phyloP scores from a whole-genome alignment of 2,888 invertebrate genomes.

The Tuta absoluta region DNA sequence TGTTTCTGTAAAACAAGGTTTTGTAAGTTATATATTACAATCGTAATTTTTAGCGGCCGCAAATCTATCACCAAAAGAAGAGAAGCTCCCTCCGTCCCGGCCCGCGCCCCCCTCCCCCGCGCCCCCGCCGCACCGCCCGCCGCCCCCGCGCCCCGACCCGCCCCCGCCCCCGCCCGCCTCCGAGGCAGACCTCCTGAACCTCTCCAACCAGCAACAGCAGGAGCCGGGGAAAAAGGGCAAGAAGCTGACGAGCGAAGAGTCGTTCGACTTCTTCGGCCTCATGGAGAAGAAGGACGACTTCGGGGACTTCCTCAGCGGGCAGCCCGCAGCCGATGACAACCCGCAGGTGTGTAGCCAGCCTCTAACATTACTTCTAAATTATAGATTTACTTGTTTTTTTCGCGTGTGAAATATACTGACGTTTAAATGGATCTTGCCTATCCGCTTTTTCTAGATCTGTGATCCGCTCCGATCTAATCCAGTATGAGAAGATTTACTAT shows the following conservation, averaged over 20 bases:
- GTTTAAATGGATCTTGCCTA: no score
- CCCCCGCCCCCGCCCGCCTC: constrained; percentile 29
- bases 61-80: constrained; percentile 54
- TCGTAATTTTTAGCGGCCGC: constrained; percentile 56
- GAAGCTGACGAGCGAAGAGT: constrained; percentile 69
- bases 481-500: no score
- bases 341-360: constrained; percentile 46
- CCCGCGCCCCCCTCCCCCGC: constrained; percentile 49
- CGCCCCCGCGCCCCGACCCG: constrained; percentile 36
- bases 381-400: no score
- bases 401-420: no score
- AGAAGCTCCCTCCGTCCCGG: constrained; percentile 53
- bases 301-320: constrained; percentile 72
- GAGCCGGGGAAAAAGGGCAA: constrained; percentile 45
- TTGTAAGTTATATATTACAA: no score
- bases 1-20: no score
- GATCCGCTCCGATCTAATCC: no score
- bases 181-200: constrained; percentile 61
- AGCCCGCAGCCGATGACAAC: constrained; percentile 44
- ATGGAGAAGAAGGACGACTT: constrained; percentile 81
- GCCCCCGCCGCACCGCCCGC: constrained; percentile 39
- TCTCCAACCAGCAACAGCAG: constrained; percentile 41
- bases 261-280: constrained; percentile 82
- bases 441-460: no score
- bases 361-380: no score